Conservation (phyloP, 2,888 invertebrate genomes). For the Anorthoa munda region DNA sequence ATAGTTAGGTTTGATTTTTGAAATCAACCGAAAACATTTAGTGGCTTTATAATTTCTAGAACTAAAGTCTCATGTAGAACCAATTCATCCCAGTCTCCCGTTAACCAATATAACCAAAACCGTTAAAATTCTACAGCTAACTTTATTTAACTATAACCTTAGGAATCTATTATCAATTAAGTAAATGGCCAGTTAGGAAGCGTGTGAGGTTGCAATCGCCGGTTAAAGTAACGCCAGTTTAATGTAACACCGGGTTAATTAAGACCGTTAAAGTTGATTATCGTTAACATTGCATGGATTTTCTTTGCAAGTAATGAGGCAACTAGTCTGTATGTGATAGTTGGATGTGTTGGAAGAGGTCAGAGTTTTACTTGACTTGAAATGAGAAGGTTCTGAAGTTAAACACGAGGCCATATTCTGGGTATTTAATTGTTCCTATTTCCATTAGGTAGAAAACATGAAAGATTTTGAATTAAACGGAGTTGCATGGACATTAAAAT, state of each 20-base stretch:
- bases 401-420: too few relatives aligned
- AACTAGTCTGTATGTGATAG: constrained; percentile 2
- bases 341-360: constrained; percentile 8
- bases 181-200: constrained; percentile 56
- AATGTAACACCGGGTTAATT: constrained; percentile 63
- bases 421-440: not conserved
- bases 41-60: too few relatives aligned
- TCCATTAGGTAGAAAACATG: not conserved
- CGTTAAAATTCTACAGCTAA: constrained; percentile 16
- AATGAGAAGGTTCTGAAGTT: not conserved
- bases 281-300: constrained; percentile 51
- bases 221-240: constrained; percentile 62
- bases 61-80: too few relatives aligned
- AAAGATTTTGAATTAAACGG: not conserved
- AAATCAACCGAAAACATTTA: too few relatives aligned
- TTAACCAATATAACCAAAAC: not conserved
- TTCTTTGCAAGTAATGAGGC: constrained; percentile 54
- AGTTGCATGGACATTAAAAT: too few relatives aligned
- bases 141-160: constrained; percentile 36
- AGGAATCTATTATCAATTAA: constrained; percentile 64
- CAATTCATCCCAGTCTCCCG: too few relatives aligned
- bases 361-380: not conserved
- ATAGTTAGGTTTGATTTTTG: too few relatives aligned
- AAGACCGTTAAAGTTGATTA: constrained; percentile 62
- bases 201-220: constrained; percentile 61